Percentiles rank a stretch among this genome's conserved stretches.
phyloP scores from a whole-genome alignment of 2,888 invertebrate species.

The Endotricha flammealis region DNA sequence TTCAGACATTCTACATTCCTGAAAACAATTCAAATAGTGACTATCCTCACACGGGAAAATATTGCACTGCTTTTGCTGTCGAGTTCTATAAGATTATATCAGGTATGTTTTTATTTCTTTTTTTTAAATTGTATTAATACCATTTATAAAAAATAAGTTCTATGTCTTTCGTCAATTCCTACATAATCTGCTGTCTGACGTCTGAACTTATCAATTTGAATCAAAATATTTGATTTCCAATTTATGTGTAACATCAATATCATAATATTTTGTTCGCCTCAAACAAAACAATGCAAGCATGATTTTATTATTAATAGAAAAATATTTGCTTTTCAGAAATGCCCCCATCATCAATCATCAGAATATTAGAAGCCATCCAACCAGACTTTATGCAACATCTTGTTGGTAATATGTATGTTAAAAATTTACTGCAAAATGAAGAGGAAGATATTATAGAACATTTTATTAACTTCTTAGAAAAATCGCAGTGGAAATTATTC shows the following conservation, averaged over 20 bases:
- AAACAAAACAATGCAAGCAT: no score
- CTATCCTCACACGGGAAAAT: conserved; percentile 54
- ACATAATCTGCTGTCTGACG: no score
- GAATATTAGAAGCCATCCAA: conserved; percentile 50
- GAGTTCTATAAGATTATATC: conserved; percentile 54
- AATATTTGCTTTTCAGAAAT: conserved; percentile 40
- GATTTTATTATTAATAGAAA: no score
- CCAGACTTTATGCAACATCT: conserved; percentile 54
- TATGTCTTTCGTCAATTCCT: not conserved
- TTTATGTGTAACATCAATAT: no score
- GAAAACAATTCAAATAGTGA: conserved; percentile 50
- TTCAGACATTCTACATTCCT: conserved; percentile 57
- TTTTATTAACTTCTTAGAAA: conserved; percentile 40
- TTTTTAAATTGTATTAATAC: not conserved
- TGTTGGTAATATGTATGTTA: conserved; percentile 40
- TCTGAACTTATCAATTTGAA: no score
- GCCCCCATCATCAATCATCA: conserved; percentile 43
- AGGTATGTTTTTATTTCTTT: conserved; percentile 30
- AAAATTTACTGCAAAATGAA: conserved; percentile 33
- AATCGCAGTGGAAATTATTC: conserved; percentile 37
- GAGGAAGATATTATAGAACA: conserved; percentile 43
- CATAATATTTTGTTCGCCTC: no score
- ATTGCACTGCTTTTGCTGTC: conserved; percentile 44
- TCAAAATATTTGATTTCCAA: no score
- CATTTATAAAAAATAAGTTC: not conserved